Percentiles rank a stretch among this genome's conserved stretches.
phyloP scores from a whole-genome alignment of 2,888 invertebrate genomes.

The Bembecia ichneumoniformis region DNA sequence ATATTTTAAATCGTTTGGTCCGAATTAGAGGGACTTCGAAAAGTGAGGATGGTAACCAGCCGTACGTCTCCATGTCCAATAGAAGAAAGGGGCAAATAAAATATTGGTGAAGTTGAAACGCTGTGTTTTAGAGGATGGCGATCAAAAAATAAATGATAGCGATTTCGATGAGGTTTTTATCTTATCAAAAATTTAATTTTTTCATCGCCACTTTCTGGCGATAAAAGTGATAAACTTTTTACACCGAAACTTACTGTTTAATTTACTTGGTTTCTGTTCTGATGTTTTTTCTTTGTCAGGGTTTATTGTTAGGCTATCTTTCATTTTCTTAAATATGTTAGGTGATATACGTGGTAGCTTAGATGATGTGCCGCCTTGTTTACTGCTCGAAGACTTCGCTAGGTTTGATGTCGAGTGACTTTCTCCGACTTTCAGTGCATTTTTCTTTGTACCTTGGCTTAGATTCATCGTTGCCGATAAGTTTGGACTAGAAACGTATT shows the following conservation, averaged over 20 bases:
- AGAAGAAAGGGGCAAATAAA: no score
- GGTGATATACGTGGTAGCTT: constrained; percentile 46
- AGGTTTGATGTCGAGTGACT: constrained; percentile 51
- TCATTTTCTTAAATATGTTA: constrained; percentile 38
- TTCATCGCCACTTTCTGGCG: no score
- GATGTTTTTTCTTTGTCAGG: constrained; percentile 23
- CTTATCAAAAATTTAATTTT: no score
- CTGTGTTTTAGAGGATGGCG: no score
- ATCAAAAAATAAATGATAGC: no score
- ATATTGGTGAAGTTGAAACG: no score
- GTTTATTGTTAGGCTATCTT: constrained; percentile 22
- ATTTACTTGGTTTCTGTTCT: constrained; percentile 29
- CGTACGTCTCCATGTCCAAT: no score
- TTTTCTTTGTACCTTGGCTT: constrained; percentile 32
- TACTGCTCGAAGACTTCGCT: constrained; percentile 18
- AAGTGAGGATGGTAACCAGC: no score
- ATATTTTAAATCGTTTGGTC: no score
- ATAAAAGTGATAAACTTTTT: no score
- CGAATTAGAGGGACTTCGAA: no score
- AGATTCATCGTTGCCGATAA: constrained; percentile 29
- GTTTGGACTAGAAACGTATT: constrained; percentile 59
- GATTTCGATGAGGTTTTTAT: no score
- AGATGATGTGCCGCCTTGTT: constrained; percentile 30
- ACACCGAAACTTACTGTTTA: constrained; percentile 31
- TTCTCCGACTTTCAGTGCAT: constrained; percentile 33